These are phyloP conservation scores for Exephanes ischioxanthus DNA, from an alignment of 2,888 invertebrate species.

Conservation along the genomic window DNA sequence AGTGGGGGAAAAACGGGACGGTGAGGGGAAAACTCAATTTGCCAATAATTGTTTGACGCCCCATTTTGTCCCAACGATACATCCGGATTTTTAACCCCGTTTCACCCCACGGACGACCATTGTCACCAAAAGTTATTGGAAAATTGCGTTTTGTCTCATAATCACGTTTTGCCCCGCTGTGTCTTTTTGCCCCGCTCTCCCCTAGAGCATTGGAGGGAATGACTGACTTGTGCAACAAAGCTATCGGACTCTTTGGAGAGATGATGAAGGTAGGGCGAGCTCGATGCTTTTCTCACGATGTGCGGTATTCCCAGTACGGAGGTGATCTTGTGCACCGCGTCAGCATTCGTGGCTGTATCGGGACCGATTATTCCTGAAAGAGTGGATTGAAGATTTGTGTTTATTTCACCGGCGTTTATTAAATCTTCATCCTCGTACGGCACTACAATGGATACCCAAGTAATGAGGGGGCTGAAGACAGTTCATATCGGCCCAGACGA, in stretches of 20 bases:
- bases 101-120: no score
- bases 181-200: no score
- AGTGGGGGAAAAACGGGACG: no score
- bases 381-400: neutral
- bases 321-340: conserved; percentile 82
- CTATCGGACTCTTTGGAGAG: conserved; percentile 79
- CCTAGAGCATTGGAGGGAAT: conserved; percentile 14
- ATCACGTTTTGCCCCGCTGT: no score
- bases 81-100: no score
- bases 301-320: conserved; percentile 82
- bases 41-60: no score
- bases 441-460: conserved; percentile 77
- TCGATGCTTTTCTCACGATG: conserved; percentile 77
- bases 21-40: no score
- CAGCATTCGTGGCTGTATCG: conserved; percentile 79
- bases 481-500: conserved; percentile 82
- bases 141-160: no score
- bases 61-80: no score
- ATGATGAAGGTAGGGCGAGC: conserved; percentile 78
- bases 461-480: conserved; percentile 83
- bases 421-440: neutral
- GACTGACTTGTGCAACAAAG: conserved; percentile 77
- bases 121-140: no score
- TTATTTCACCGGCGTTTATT: neutral
- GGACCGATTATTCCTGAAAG: conserved; percentile 83